Conservation (phyloP, 92 coral and sea anemone species). For the Phenganax subtilis region DNA sequence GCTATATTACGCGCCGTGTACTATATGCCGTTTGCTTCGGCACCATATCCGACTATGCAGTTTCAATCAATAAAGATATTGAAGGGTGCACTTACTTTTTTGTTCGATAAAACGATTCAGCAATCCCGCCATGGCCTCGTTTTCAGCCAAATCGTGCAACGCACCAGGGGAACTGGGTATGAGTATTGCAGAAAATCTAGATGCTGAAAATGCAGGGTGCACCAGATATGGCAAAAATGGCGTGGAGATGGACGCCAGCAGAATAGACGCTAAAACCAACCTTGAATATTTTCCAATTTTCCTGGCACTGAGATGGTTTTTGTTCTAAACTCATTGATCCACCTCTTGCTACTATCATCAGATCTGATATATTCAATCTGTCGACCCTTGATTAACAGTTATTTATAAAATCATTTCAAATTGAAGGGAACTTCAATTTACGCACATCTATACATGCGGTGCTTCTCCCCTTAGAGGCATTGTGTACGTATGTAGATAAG, state of each 20-base stretch:
- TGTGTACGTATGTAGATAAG: too few species aligned
- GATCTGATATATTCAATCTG: conserved; percentile 80
- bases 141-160: conserved; percentile 68
- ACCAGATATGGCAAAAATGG: not conserved
- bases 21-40: too few species aligned
- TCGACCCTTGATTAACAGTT: conserved; percentile 54
- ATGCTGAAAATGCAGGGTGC: conserved; percentile 38
- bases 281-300: conserved; percentile 90
- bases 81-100: conserved; percentile 63
- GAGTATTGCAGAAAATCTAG: conserved; percentile 77
- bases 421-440: too few species aligned
- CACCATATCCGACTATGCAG: too few species aligned
- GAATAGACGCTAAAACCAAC: conserved; percentile 25
- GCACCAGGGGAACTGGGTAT: conserved; percentile 97
- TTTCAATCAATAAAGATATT: not conserved
- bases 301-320: conserved; percentile 96
- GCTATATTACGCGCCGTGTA: too few species aligned
- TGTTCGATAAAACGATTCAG: conserved; percentile 68
- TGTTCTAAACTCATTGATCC: conserved; percentile 90
- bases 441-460: too few species aligned
- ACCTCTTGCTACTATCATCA: conserved; percentile 85
- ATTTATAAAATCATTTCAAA: not conserved
- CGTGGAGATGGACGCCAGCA: not conserved
- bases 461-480: too few species aligned
- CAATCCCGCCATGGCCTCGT: conserved; percentile 63